These are phyloP conservation scores for Anabacerthia variegaticeps DNA, from an alignment of 2,797 vertebrate genomes.

Conservation along the genomic window DNA sequence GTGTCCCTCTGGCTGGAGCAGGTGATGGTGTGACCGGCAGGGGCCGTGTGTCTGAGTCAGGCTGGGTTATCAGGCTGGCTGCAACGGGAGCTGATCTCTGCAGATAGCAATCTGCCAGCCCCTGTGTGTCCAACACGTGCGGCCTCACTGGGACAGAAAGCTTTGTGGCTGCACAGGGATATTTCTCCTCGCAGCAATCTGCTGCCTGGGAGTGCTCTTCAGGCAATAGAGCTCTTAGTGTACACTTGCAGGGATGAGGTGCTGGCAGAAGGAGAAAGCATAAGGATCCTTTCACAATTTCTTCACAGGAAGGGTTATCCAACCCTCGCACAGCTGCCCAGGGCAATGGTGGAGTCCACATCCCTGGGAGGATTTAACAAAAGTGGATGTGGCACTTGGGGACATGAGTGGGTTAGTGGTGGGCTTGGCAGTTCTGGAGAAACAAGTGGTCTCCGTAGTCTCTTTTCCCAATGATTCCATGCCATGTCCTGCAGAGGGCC, in stretches of 20 bases:
- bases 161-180: background rate
- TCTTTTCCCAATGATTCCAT: background rate
- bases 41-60: background rate
- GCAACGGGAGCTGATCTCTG: background rate
- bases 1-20: background rate
- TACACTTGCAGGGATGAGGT: conserved; percentile 1
- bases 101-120: conserved; percentile 52
- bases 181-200: background rate
- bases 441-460: background rate
- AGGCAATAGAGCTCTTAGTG: conserved; percentile 17
- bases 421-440: background rate
- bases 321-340: accelerated
- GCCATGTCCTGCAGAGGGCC: background rate
- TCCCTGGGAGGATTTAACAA: background rate
- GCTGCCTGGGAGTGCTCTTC: background rate
- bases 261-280: background rate
- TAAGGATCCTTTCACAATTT: background rate
- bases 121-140: background rate
- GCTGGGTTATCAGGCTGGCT: background rate
- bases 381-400: background rate
- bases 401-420: background rate
- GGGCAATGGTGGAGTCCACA: background rate
- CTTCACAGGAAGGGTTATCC: background rate
- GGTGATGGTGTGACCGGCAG: background rate
- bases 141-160: background rate